These are phyloP conservation scores for Bergia puertoricense DNA, from an alignment of 92 coral and sea anemone species.

Conservation along the genomic window DNA sequence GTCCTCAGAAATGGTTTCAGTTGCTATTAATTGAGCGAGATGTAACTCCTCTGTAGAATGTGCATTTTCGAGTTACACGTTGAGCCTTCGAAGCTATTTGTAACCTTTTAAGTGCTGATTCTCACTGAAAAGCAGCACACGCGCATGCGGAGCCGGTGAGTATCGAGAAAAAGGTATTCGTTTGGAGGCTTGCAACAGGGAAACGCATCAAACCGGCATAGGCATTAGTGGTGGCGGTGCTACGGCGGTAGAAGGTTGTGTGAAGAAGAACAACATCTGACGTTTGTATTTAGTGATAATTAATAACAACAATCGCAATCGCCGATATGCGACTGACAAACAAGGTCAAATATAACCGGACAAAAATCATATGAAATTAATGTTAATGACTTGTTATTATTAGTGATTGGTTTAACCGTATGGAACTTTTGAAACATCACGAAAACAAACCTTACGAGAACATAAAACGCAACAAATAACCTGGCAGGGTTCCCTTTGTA, in stretches of 20 bases:
- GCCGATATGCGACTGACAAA: not conserved
- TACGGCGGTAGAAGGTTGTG: too few relatives aligned
- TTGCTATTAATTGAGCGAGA: slow-evolving; percentile 21
- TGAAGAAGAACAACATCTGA: not conserved
- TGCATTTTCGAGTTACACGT: slow-evolving; percentile 49
- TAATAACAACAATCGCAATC: not conserved
- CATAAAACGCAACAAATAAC: too few relatives aligned
- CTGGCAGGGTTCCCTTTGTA: too few relatives aligned
- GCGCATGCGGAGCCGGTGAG: slow-evolving; percentile 39
- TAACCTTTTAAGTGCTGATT: slow-evolving; percentile 40
- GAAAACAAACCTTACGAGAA: too few relatives aligned
- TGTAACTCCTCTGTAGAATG: slow-evolving; percentile 45
- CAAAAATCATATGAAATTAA: not conserved
- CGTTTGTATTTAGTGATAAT: not conserved
- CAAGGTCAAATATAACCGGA: not conserved
- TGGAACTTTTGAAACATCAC: too few relatives aligned
- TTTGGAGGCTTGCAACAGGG: slow-evolving; percentile 5
- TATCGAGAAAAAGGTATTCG: too few relatives aligned
- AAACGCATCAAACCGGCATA: slow-evolving; percentile 23
- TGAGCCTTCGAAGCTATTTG: not conserved
- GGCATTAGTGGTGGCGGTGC: too few relatives aligned
- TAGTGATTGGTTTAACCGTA: not conserved
- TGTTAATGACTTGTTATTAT: too few relatives aligned
- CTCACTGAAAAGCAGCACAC: not conserved
- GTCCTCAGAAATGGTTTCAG: slow-evolving; percentile 52